These are phyloP conservation scores for Halichoerus grypus DNA, from an alignment of 2,113 vertebrate species.

Conservation along the genomic window DNA sequence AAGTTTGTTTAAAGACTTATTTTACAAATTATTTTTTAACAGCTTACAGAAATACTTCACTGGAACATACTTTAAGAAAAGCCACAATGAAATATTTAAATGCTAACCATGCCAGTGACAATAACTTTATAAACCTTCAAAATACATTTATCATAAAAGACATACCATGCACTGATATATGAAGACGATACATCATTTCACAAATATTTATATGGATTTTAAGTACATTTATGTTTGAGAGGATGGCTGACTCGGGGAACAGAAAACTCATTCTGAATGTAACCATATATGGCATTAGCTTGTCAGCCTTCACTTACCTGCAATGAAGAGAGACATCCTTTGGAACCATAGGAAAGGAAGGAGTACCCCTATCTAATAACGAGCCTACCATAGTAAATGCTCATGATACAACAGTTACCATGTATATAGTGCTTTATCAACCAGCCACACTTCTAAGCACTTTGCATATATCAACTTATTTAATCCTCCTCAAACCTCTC, in stretches of 20 bases:
- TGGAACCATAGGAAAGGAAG: background rate
- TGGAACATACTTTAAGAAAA: background rate
- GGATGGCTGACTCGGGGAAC: background rate
- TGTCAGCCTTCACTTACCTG: background rate
- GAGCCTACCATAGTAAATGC: background rate
- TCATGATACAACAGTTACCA: fast-evolving
- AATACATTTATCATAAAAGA: background rate
- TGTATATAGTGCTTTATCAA: background rate
- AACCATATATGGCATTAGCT: background rate
- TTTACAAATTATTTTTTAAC: constrained; percentile 35
- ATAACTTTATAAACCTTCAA: background rate
- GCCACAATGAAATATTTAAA: constrained; percentile 6
- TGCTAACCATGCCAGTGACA: background rate
- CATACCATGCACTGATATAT: background rate
- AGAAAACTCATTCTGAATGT: background rate
- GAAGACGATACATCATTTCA: background rate
- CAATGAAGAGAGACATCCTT: background rate
- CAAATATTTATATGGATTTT: constrained; percentile 43
- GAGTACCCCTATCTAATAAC: background rate
- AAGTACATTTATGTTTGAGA: background rate
- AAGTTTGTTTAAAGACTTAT: background rate
- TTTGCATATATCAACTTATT: background rate
- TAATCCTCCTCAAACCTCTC: background rate
- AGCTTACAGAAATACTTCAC: background rate
- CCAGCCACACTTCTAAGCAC: background rate